These are phyloP conservation scores for Hyla sarda DNA, from an alignment of 2,113 vertebrate species.

Conservation along the genomic window DNA sequence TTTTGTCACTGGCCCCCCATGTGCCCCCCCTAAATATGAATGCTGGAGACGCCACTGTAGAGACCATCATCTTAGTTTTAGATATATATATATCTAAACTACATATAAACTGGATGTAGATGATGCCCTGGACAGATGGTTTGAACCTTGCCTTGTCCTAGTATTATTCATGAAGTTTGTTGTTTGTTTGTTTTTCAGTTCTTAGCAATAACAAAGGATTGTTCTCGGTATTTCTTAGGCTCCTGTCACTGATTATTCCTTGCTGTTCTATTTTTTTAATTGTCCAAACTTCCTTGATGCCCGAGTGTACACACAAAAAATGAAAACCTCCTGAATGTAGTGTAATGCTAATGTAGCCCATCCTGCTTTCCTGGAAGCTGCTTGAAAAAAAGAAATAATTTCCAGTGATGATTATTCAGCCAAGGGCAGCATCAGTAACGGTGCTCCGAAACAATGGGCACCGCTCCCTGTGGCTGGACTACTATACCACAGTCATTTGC, in stretches of 20 bases:
- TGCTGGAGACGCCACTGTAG: too few species aligned
- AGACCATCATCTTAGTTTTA: too few species aligned
- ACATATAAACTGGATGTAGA: too few species aligned
- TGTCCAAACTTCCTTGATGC: slow-evolving; percentile 9
- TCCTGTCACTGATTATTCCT: slow-evolving; percentile 27
- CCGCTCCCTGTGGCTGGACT: slow-evolving; percentile 25
- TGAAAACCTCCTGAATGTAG: slow-evolving; percentile 46
- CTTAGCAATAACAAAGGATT: neutral
- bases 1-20: too few species aligned
- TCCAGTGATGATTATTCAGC: slow-evolving; percentile 44
- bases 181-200: neutral
- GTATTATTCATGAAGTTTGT: too few species aligned
- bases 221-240: neutral
- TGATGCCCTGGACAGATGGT: too few species aligned
- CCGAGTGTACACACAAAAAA: slow-evolving; percentile 26
- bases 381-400: slow-evolving; percentile 14
- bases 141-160: too few species aligned
- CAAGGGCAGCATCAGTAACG: slow-evolving; percentile 40
- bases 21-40: too few species aligned
- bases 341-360: slow-evolving; percentile 38
- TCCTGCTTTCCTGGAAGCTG: slow-evolving; percentile 41
- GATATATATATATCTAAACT: too few species aligned
- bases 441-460: slow-evolving; percentile 33
- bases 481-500: slow-evolving; percentile 31
- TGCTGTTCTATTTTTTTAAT: slow-evolving; percentile 15